phyloP scores from a whole-genome alignment of 2,113 vertebrate species.

The Leptocoma aspasia region DNA sequence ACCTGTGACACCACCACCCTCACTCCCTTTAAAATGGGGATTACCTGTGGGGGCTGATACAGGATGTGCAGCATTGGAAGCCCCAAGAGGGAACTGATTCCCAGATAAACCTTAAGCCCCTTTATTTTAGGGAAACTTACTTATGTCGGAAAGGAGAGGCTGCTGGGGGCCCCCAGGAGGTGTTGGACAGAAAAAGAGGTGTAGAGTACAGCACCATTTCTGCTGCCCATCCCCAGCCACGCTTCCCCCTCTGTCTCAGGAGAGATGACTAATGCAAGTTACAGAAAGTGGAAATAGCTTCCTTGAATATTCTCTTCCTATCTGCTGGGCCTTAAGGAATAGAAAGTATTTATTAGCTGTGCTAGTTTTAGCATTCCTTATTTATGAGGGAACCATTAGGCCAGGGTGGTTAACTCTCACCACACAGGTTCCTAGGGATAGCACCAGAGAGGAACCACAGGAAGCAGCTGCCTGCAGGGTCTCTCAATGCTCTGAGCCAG shows the following conservation, averaged over 20 bases:
- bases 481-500: neutral
- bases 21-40: accelerated
- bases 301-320: neutral
- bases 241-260: neutral
- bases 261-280: constrained; percentile 3
- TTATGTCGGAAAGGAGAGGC: neutral
- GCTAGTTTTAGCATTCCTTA: neutral
- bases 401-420: neutral
- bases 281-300: neutral
- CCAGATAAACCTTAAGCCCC: neutral
- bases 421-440: accelerated
- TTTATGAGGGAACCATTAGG: neutral
- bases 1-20: neutral
- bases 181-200: neutral
- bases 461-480: neutral
- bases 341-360: neutral
- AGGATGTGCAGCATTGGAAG: neutral
- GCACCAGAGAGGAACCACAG: neutral
- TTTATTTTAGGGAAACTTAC: neutral
- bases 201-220: neutral
- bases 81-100: neutral
- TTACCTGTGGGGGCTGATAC: too few species aligned
- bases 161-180: neutral
- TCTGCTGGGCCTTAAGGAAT: neutral
- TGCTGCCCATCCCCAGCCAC: neutral